A percentile compares a stretch with the other conserved stretches of the same genome.
Evolutionary conservation across 2,888 invertebrate genomes (phyloP).

Genomic region (Pheosia gnoma): DNA sequence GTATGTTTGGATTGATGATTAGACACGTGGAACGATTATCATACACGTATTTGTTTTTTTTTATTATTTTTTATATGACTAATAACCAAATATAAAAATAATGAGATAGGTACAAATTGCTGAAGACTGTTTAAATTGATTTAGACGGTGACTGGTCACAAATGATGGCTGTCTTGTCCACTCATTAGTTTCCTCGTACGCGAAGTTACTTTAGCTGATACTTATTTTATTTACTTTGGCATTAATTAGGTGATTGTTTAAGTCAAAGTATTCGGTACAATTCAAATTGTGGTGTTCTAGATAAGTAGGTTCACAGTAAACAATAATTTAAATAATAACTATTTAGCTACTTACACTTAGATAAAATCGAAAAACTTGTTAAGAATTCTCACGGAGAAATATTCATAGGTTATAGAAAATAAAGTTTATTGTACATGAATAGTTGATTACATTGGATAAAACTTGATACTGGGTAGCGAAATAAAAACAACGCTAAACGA

Average conservation of each 20-base stretch:
- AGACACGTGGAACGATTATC: neutral
- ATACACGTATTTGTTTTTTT: neutral
- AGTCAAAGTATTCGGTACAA: no score
- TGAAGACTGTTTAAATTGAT: neutral
- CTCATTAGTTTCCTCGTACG: no score
- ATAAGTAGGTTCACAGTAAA: no score
- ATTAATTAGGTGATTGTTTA: no score
- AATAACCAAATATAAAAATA: neutral
- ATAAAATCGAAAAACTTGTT: no score
- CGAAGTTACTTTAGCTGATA: no score
- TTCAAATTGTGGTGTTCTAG: no score
- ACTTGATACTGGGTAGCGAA: constrained; percentile 29
- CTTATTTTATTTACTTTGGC: no score
- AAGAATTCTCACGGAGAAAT: constrained; percentile 1
- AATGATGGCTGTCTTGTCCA: no score
- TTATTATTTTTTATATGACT: neutral
- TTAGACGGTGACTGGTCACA: no score
- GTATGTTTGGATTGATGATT: constrained; percentile 2
- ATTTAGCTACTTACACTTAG: no score
- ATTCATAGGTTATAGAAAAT: constrained; percentile 23
- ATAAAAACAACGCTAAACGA: constrained; percentile 30
- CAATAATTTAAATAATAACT: no score
- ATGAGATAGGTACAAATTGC: neutral
- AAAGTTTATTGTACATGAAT: constrained; percentile 25
- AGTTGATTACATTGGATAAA: constrained; percentile 27